phyloP scores from a whole-genome alignment of 2,797 vertebrate species.

The Hoplostethus mediterraneus region DNA sequence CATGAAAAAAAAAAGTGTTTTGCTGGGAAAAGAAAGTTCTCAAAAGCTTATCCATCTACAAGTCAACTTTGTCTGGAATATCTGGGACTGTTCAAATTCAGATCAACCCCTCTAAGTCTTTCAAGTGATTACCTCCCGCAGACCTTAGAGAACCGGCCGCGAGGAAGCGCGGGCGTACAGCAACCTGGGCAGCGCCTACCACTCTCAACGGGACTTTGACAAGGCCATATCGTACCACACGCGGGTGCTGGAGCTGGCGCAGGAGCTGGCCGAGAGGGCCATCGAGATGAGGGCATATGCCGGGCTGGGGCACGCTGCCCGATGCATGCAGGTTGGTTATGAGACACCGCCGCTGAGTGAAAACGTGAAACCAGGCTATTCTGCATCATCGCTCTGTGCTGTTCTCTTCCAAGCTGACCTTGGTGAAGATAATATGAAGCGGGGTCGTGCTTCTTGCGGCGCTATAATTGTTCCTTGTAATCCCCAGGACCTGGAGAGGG shows the following conservation, averaged over 20 bases:
- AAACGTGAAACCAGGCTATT: no score
- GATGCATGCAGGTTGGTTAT: conserved; percentile 90
- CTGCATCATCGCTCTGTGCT: not conserved
- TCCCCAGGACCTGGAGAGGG: conserved; percentile 90
- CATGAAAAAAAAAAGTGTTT: not conserved
- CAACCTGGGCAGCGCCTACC: conserved; percentile 97
- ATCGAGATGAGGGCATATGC: conserved; percentile 97
- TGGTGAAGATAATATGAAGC: not conserved
- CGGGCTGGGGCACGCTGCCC: conserved; percentile 94
- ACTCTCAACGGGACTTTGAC: conserved; percentile 95
- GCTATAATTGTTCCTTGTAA: not conserved
- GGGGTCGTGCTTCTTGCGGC: not conserved
- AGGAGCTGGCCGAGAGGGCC: conserved; percentile 89
- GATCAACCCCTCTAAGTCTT: no score
- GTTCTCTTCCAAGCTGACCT: not conserved
- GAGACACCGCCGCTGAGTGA: no score
- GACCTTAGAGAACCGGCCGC: conserved; percentile 87
- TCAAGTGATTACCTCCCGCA: conserved; percentile 22
- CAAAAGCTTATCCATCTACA: no score
- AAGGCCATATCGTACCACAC: conserved; percentile 96
- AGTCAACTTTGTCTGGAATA: no score
- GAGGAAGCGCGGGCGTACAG: conserved; percentile 97
- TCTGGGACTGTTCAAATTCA: conserved; percentile 24
- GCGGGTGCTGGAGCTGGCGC: conserved; percentile 91
- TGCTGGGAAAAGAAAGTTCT: conserved; percentile 17